These are phyloP conservation scores for Danionella dracula DNA, from an alignment of 2,797 vertebrate species.

Conservation along the genomic window DNA sequence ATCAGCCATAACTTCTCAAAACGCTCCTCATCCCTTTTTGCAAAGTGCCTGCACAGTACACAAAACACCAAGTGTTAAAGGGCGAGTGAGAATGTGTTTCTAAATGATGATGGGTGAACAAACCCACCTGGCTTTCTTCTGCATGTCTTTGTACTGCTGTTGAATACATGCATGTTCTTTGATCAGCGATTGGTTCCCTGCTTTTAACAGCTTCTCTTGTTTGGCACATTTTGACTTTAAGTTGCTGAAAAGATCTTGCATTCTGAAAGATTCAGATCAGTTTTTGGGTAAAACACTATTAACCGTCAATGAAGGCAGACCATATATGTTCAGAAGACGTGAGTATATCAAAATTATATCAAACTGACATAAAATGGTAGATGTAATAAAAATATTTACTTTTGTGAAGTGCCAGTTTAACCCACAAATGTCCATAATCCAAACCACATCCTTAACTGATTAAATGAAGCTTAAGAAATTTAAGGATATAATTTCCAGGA, in stretches of 20 bases:
- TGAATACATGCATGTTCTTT: slow-evolving; percentile 57
- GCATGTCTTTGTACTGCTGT: slow-evolving; percentile 66
- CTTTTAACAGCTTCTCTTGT: slow-evolving; percentile 60
- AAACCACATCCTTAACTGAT: too few relatives aligned
- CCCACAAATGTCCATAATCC: too few relatives aligned
- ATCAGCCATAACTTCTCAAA: slow-evolving; percentile 77
- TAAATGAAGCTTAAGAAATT: too few relatives aligned
- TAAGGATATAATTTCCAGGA: too few relatives aligned
- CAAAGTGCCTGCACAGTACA: slow-evolving; percentile 66
- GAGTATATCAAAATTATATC: too few relatives aligned
- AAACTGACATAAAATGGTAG: too few relatives aligned
- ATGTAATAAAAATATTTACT: too few relatives aligned
- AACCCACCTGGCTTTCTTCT: slow-evolving; percentile 73
- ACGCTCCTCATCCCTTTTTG: slow-evolving; percentile 49
- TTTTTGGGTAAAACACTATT: background rate
- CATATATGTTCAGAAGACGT: background rate
- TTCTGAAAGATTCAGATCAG: slow-evolving; percentile 59
- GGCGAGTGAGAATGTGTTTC: background rate
- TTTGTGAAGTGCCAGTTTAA: too few relatives aligned
- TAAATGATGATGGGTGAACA: background rate
- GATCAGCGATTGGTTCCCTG: slow-evolving; percentile 58
- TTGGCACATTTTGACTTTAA: slow-evolving; percentile 49
- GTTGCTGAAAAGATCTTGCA: slow-evolving; percentile 58
- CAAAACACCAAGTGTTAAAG: background rate
- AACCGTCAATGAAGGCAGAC: too few relatives aligned